Evolutionary conservation across 2,888 invertebrate species (phyloP).

Genomic region (Leucophora obtusa): DNA sequence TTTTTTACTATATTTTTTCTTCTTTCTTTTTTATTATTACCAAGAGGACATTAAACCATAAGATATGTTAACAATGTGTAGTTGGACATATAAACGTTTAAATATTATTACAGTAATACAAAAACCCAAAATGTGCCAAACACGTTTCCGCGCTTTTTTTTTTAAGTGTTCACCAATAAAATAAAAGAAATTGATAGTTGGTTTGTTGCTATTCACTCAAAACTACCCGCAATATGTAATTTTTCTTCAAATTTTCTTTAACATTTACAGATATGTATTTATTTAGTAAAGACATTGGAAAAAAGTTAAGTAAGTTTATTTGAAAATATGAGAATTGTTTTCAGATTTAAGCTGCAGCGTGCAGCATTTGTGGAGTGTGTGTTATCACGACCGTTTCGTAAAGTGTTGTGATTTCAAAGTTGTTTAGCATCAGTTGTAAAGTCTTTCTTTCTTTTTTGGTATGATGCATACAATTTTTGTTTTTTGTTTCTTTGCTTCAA

Average conservation of each 20-base stretch:
- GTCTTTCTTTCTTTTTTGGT: slow-evolving; percentile 37
- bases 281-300: too few species aligned
- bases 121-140: slow-evolving; percentile 38
- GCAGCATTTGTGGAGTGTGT: slow-evolving; percentile 38
- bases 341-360: slow-evolving; percentile 26
- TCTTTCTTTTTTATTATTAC: slow-evolving; percentile 27
- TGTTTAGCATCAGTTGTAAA: slow-evolving; percentile 40
- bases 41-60: slow-evolving; percentile 46
- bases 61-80: slow-evolving; percentile 6
- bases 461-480: not conserved
- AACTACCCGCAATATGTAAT: slow-evolving; percentile 20
- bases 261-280: not conserved
- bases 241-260: not conserved
- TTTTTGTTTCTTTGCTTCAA: slow-evolving; percentile 15
- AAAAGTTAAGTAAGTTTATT: not conserved
- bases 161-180: slow-evolving; percentile 18
- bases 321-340: slow-evolving; percentile 7
- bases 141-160: slow-evolving; percentile 54
- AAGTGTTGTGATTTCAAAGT: slow-evolving; percentile 50
- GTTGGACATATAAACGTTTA: not conserved
- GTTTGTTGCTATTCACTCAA: slow-evolving; percentile 14
- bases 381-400: slow-evolving; percentile 55
- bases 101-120: not conserved
- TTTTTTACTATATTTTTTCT: not conserved
- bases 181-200: slow-evolving; percentile 14